Evolutionary conservation across 1,140 invertebrate genomes (phyloP).

Genomic region (Drosophila varians): DNA sequence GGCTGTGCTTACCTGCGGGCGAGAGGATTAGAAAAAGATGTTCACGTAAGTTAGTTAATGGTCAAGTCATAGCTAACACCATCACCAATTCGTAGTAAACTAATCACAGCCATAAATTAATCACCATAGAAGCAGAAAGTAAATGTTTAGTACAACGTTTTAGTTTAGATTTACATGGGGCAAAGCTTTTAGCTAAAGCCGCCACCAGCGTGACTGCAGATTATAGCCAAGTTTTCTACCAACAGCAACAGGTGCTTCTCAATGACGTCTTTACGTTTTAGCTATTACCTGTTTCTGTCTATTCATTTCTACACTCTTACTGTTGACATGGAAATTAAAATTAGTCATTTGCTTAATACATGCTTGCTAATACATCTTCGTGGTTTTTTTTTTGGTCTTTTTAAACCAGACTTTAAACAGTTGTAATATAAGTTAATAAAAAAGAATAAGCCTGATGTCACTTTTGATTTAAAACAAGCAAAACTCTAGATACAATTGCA

Average conservation of each 20-base stretch:
- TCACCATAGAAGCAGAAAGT: neutral
- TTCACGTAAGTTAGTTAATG: conserved; percentile 11
- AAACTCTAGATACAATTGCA: too few species aligned
- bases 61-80: neutral
- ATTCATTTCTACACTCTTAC: neutral
- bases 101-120: neutral
- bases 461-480: too few species aligned
- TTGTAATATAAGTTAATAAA: too few species aligned
- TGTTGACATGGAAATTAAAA: neutral
- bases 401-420: too few species aligned
- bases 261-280: neutral
- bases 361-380: too few species aligned
- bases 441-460: too few species aligned
- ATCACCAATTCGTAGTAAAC: neutral
- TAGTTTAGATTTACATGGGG: neutral
- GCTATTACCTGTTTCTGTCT: neutral
- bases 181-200: conserved; percentile 4
- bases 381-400: too few species aligned
- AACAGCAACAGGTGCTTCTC: neutral
- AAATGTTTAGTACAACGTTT: neutral
- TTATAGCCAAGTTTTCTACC: conserved; percentile 14
- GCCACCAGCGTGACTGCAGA: neutral
- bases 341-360: neutral
- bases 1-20: conserved; percentile 25
- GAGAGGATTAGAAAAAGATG: neutral